Evolutionary conservation across 1,140 invertebrate genomes (phyloP).

Genomic region (Eurosta solidaginis): DNA sequence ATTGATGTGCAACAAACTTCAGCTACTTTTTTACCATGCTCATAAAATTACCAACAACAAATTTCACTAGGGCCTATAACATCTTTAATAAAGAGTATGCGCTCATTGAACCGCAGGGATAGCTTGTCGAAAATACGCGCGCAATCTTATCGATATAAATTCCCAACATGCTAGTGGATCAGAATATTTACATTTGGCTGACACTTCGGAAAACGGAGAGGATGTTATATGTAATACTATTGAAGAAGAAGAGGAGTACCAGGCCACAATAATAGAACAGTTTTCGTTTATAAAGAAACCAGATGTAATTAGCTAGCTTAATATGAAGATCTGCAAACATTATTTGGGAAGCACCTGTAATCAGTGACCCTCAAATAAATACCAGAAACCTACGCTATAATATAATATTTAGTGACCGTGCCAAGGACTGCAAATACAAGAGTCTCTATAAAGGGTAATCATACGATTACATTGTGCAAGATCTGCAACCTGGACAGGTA

Average conservation of each 20-base stretch:
- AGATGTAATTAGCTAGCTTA: slow-evolving; percentile 74
- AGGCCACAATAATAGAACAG: slow-evolving; percentile 66
- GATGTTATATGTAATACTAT: slow-evolving; percentile 64
- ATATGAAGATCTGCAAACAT: slow-evolving; percentile 78
- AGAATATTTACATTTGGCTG: slow-evolving; percentile 65
- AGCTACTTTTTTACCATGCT: slow-evolving; percentile 87
- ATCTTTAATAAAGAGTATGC: slow-evolving; percentile 97
- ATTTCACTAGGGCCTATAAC: slow-evolving; percentile 98
- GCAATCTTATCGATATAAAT: slow-evolving; percentile 92
- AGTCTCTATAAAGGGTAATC: slow-evolving; percentile 75
- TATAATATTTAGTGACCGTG: slow-evolving; percentile 76
- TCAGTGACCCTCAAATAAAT: slow-evolving; percentile 63
- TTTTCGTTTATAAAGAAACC: slow-evolving; percentile 76
- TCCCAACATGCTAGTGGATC: slow-evolving; percentile 45
- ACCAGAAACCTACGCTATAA: slow-evolving; percentile 74
- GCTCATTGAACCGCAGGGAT: slow-evolving; percentile 89
- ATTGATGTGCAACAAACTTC: slow-evolving; percentile 97
- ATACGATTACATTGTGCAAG: slow-evolving; percentile 76
- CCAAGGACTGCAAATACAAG: slow-evolving; percentile 77
- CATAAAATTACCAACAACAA: slow-evolving; percentile 99
- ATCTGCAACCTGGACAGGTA: slow-evolving; percentile 79
- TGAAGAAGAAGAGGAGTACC: slow-evolving; percentile 71
- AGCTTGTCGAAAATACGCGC: slow-evolving; percentile 98
- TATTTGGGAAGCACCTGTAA: slow-evolving; percentile 72
- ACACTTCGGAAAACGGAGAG: slow-evolving; percentile 71